Percentiles rank a stretch among this genome's conserved stretches.
Evolutionary conservation across 2,888 invertebrate species (phyloP).

Genomic region (Oasisia sp.): DNA sequence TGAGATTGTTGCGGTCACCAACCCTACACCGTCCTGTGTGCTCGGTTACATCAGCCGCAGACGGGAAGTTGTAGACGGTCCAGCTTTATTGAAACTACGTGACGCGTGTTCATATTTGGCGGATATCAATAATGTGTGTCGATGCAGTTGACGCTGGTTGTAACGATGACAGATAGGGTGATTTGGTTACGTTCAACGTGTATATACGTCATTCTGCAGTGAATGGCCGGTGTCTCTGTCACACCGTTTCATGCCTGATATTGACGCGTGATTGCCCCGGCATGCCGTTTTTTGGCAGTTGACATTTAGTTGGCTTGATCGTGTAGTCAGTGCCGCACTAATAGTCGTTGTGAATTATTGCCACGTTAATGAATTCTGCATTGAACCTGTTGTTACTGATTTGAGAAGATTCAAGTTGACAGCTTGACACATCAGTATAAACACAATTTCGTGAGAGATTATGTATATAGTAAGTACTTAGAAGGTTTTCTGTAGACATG

Average conservation of each 20-base stretch:
- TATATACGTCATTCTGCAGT: background rate
- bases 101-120: background rate
- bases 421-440: background rate
- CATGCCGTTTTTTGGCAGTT: background rate
- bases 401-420: background rate
- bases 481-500: background rate
- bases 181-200: background rate
- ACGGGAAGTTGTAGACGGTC: background rate
- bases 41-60: background rate
- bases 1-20: background rate
- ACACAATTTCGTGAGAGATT: background rate
- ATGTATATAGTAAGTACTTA: background rate
- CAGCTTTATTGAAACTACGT: background rate
- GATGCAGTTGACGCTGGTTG: background rate
- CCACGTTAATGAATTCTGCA: background rate
- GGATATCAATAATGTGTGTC: background rate
- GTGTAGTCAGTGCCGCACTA: background rate
- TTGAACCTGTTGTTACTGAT: background rate
- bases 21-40: background rate
- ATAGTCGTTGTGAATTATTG: background rate
- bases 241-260: background rate
- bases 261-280: background rate
- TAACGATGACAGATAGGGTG: background rate
- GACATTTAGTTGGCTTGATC: background rate
- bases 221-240: background rate